Evolutionary conservation across 2,113 vertebrate genomes (phyloP), one percentile per base, ranked within the genome.

Genomic region (Antigone vipio): DNA sequence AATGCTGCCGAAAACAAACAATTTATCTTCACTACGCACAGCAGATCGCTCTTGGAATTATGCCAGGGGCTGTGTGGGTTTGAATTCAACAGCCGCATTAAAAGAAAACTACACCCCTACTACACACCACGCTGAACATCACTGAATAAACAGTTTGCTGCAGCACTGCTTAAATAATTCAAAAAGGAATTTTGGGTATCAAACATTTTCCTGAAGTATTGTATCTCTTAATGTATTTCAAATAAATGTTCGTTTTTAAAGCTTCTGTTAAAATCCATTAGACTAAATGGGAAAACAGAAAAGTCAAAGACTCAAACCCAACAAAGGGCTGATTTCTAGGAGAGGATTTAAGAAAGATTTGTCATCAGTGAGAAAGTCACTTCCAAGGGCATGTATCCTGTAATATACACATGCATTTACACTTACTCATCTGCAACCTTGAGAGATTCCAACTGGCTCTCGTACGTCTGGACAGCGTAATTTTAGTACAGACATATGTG

Each of bases 1-100:
- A 97, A 97, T 15, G 93, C 89, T 80, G 78, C 90, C 75, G 89
- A 92, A 97, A 96, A 94, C 94, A 96, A 95, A 91, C 90, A 89
- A 96, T 97, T 97, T 92, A 89, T 96, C 93, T 97, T 92, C 32
- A 2, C 82, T 34, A 7, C 2, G 24, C 19, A 5, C 34, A 60
- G 93, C 80, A 29, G 83, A 93, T 64, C 19, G 6, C 50, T 90
- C 79, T 29, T 96, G 94, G 87, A 95, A 15, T 7, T 10, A n/a
- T 0, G 91, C 95, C 96, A 96, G 83, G 18, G 91, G 87, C 93
- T 76, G 23, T 86, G 87, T 47, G 85, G 91, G 74, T 38, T 95
- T 82, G 62, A 59, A 91, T 75, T 89, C 92, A 89, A 88, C 34
- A 75, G 81, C 64, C 91, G 79, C 82, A 82, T 87, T 87, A 71